Evolutionary conservation across 2,888 invertebrate species (phyloP), one percentile per base, ranked within the genome.

Genomic region (Galeopsomyia nigrocyanea): DNA sequence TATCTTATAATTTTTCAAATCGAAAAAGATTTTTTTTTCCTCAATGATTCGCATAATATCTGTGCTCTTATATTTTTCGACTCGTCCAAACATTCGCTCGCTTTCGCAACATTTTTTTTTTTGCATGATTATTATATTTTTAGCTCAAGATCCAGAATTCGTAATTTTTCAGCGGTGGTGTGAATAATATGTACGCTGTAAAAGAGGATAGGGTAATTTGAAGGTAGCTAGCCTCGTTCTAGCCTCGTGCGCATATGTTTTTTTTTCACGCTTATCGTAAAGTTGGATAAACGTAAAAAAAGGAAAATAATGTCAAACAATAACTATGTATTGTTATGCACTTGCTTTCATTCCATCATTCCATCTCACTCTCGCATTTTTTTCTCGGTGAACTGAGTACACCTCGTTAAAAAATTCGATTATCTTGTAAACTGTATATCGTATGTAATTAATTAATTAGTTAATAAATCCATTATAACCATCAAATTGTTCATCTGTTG

Each of bases 161-260:
- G 57, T 55, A 63, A 51, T 68, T 63, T 63, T 55, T 16, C 39
- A 39, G 76, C 74, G 77, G 75, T 77, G 58, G 26, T 73, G 75
- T 77, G 75, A 76, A 72, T 77, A 73, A n/a, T 26, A 17, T 55
- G 17, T 55, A 53, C 19, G 17, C 19, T 47, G 50, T 66, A 21
- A 19, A 55, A 2, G 77, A 76, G 78, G 78, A 79, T 3, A 75
- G 77, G 80, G 80, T 76, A 78, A 75, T 82, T 80, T 80, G 77
- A 79, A 79, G 84, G 84, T 85, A 82, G 84, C 85, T 86, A 86
- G 84, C 84, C 83, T 85, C 85, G 85, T 84, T 84, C 85, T 82
- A 85, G 86, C 86, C 86, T 85, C 86, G 85, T 80, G 82, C 80
- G 82, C 73, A 81, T 77, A 76, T 78, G 62, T 63, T 73, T 57